These are phyloP conservation scores for Platichthys stellatus DNA, from an alignment of 2,113 vertebrate species.

Conservation along the genomic window DNA sequence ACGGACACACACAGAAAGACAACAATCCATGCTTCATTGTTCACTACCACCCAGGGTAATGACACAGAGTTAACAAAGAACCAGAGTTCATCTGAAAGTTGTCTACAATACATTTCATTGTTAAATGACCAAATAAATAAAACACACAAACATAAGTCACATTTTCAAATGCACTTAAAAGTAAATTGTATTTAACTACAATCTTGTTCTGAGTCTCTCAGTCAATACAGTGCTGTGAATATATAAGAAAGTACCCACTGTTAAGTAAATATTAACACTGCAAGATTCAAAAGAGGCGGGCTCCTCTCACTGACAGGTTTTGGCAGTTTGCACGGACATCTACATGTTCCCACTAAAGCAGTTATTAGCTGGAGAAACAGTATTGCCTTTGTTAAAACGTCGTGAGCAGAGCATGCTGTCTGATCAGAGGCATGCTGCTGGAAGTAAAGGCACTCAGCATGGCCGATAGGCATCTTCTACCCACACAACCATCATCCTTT, in stretches of 20 bases:
- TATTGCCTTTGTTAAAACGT: conserved; percentile 1
- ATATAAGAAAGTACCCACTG: not conserved
- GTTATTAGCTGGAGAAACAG: not conserved
- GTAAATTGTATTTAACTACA: conserved; percentile 12
- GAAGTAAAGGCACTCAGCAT: conserved; percentile 70
- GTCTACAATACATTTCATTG: conserved; percentile 14
- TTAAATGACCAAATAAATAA: conserved; percentile 38
- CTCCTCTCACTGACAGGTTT: conserved; percentile 34
- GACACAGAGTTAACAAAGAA: conserved; percentile 12
- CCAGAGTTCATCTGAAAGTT: not conserved
- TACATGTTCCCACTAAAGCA: conserved; percentile 30
- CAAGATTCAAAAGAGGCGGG: not conserved
- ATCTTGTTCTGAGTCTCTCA: not conserved
- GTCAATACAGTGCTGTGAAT: conserved; percentile 13
- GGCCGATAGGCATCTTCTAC: conserved; percentile 15
- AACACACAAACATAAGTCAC: conserved; percentile 38
- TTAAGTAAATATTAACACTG: not conserved
- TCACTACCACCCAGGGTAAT: conserved; percentile 7
- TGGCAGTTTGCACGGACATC: conserved; percentile 62
- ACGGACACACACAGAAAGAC: conserved; percentile 27
- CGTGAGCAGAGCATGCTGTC: conserved; percentile 38
- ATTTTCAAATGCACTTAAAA: conserved; percentile 60
- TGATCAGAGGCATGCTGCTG: conserved; percentile 51
- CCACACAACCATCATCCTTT: not conserved
- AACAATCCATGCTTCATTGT: conserved; percentile 42